Evolutionary conservation across 2,888 invertebrate genomes (phyloP).

Genomic region (Papilio gigon): DNA sequence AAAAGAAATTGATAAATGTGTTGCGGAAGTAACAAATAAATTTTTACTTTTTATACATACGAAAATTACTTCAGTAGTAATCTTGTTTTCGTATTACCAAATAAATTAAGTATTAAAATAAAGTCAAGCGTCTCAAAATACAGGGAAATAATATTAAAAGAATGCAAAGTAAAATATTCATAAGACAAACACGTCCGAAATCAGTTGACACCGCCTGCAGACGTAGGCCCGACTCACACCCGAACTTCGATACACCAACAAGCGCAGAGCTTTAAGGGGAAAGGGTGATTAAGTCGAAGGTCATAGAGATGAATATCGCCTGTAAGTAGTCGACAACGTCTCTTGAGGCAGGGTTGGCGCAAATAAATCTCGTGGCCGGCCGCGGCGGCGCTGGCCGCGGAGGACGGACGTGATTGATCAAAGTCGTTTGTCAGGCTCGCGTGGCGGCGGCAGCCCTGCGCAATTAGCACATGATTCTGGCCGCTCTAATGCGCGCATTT

Average conservation of each 20-base stretch:
- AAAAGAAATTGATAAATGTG: neutral
- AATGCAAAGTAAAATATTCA: conserved; percentile 19
- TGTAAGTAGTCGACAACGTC: conserved; percentile 54
- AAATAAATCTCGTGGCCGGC: conserved; percentile 60
- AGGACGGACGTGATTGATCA: conserved; percentile 79
- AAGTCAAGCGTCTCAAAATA: neutral
- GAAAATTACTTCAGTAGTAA: too few species aligned
- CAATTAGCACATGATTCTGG: conserved; percentile 78
- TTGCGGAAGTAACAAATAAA: too few species aligned
- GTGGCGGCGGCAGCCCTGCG: conserved; percentile 74
- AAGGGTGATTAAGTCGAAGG: neutral
- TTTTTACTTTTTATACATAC: too few species aligned
- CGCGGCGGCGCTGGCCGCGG: conserved; percentile 70
- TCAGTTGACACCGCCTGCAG: conserved; percentile 19
- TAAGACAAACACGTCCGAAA: conserved; percentile 17
- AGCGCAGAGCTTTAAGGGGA: conserved; percentile 11
- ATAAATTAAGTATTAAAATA: neutral
- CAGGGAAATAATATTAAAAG: neutral
- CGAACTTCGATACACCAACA: conserved; percentile 19
- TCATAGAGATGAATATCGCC: conserved; percentile 53
- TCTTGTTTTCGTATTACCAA: too few species aligned
- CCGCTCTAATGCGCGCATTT: conserved; percentile 75
- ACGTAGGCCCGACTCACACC: conserved; percentile 19
- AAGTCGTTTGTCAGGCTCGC: conserved; percentile 80
- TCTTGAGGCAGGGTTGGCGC: conserved; percentile 69